Percentiles rank a stretch among this genome's conserved stretches.
phyloP scores from a whole-genome alignment of 2,797 vertebrate genomes.

The Argya squamiceps region DNA sequence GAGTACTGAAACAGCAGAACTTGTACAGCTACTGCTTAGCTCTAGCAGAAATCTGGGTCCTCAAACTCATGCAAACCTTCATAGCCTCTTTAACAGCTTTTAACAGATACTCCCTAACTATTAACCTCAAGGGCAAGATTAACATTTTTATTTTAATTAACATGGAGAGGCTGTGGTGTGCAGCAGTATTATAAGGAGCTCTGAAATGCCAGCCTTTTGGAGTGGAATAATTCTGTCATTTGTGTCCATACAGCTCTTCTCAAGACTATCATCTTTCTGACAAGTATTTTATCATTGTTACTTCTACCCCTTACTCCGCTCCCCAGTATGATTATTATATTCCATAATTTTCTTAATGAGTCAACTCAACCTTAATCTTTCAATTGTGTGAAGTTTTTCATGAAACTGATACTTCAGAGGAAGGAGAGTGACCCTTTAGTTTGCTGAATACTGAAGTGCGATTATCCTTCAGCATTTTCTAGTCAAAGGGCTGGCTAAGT shows the following conservation, averaged over 20 bases:
- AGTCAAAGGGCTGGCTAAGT: not conserved
- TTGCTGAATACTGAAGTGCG: not conserved
- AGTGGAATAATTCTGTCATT: conserved; percentile 30
- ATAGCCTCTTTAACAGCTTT: not conserved
- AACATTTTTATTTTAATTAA: conserved; percentile 18
- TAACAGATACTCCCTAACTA: not conserved
- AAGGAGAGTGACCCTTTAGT: not conserved
- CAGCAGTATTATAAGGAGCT: not conserved
- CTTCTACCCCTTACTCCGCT: not conserved
- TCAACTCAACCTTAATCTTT: not conserved
- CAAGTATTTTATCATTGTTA: conserved; percentile 19
- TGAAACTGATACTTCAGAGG: not conserved
- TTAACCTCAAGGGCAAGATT: not conserved
- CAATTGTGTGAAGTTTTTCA: not conserved
- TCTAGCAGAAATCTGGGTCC: not conserved
- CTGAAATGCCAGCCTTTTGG: conserved; percentile 3
- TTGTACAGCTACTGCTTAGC: not conserved
- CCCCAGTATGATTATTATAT: not conserved
- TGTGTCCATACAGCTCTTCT: conserved; percentile 25
- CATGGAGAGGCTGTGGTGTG: not conserved
- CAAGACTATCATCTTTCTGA: conserved; percentile 10
- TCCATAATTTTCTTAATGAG: conserved; percentile 23
- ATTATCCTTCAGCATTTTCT: not conserved
- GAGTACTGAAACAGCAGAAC: not conserved
- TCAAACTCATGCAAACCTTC: not conserved